These are phyloP conservation scores for Toxotes jaculatrix DNA, from an alignment of 2,113 vertebrate genomes.

Conservation along the genomic window DNA sequence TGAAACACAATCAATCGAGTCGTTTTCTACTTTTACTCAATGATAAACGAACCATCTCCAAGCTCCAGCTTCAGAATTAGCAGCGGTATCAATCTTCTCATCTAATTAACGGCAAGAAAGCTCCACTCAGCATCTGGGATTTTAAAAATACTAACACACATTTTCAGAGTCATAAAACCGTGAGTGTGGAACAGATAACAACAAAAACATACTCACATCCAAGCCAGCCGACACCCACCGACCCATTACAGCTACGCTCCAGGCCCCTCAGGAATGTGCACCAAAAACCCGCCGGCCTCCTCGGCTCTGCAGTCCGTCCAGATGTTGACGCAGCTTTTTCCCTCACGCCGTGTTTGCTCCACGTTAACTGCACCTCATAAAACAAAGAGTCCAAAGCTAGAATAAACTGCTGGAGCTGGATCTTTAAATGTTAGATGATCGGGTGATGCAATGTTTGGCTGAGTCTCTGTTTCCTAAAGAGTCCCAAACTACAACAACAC, in stretches of 20 bases:
- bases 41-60: too few relatives aligned
- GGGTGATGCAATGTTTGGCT: constrained; percentile 1
- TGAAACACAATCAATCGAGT: too few relatives aligned
- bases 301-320: constrained; percentile 5
- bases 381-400: not conserved
- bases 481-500: not conserved
- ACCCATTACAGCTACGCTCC: not conserved
- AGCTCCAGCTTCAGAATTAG: too few relatives aligned
- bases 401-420: not conserved
- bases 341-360: not conserved
- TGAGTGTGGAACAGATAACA: not conserved
- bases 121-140: too few relatives aligned
- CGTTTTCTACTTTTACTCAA: too few relatives aligned
- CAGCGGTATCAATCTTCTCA: too few relatives aligned
- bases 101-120: not conserved
- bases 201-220: not conserved
- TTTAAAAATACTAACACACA: not conserved
- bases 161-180: constrained; percentile 1
- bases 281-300: not conserved
- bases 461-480: not conserved
- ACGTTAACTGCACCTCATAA: not conserved
- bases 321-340: constrained; percentile 41
- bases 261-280: constrained; percentile 8
- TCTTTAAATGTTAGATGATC: not conserved
- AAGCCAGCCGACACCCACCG: not conserved